These are phyloP conservation scores for Brachionus asplanchnoidis DNA, from an alignment of 1,140 invertebrate genomes.

Conservation along the genomic window DNA sequence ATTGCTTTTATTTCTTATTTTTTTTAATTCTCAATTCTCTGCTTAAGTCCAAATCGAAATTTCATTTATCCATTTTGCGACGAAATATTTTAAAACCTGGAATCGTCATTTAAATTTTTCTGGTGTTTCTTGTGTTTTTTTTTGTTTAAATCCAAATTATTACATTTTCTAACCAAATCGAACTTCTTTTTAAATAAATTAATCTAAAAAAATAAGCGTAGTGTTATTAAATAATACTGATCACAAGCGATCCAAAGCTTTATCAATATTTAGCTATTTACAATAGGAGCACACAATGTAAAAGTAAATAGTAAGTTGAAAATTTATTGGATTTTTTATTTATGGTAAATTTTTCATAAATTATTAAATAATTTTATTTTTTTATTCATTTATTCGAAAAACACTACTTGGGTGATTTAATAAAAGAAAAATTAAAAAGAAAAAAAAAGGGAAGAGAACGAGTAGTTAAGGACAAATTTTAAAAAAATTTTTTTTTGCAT, in stretches of 20 bases:
- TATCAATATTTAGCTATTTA: no score
- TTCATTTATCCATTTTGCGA: not conserved
- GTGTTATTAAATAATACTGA: no score
- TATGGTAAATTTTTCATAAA: not conserved
- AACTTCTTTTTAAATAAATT: no score
- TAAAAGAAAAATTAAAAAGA: no score
- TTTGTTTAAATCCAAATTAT: not conserved
- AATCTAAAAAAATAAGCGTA: no score
- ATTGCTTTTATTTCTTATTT: not conserved
- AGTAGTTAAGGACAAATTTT: no score
- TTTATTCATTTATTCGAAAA: not conserved
- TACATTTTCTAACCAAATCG: no score
- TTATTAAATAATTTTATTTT: not conserved
- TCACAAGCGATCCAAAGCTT: no score
- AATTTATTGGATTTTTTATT: not conserved
- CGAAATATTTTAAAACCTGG: not conserved
- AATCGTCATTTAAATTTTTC: not conserved
- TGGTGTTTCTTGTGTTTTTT: not conserved
- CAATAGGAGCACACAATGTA: not conserved
- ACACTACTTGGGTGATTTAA: no score
- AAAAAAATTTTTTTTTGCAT: no score
- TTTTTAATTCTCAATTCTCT: not conserved
- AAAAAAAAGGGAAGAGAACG: no score
- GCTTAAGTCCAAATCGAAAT: not conserved
- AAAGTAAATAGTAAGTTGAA: not conserved